These are phyloP conservation scores for Stenurella melanura DNA, from an alignment of 2,888 invertebrate species.

Conservation along the genomic window DNA sequence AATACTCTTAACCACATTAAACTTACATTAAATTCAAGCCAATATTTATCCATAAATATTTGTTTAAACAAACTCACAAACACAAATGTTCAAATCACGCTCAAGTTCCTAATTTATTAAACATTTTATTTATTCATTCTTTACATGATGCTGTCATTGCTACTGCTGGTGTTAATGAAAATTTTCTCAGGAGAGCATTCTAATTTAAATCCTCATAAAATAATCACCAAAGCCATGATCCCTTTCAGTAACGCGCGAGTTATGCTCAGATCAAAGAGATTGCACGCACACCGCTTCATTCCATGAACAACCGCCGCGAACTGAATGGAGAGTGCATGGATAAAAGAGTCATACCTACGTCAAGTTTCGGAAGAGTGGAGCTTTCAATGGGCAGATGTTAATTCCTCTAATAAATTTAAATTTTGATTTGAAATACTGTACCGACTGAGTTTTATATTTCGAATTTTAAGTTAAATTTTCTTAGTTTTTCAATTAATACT, in stretches of 20 bases:
- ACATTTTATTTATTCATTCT: constrained; percentile 25
- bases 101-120: constrained; percentile 2
- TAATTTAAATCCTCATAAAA: constrained; percentile 21
- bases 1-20: background rate
- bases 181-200: constrained; percentile 4
- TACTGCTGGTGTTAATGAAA: background rate
- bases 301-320: constrained; percentile 48
- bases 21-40: constrained; percentile 13
- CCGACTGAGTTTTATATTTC: too few relatives aligned
- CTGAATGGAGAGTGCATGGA: constrained; percentile 47
- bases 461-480: too few relatives aligned
- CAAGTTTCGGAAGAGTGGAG: constrained; percentile 31
- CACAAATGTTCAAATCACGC: constrained; percentile 10
- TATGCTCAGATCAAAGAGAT: constrained; percentile 47
- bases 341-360: constrained; percentile 46
- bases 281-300: constrained; percentile 42
- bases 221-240: constrained; percentile 42
- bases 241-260: constrained; percentile 40
- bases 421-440: background rate
- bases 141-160: background rate
- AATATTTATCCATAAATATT: constrained; percentile 22
- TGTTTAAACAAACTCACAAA: background rate
- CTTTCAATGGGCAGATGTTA: constrained; percentile 29
- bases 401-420: constrained; percentile 38
- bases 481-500: too few relatives aligned